A percentile compares a stretch with the other conserved stretches of the same genome.
Conservation (phyloP, 2,797 vertebrate genomes). For the Tragelaphus eurycerus region DNA sequence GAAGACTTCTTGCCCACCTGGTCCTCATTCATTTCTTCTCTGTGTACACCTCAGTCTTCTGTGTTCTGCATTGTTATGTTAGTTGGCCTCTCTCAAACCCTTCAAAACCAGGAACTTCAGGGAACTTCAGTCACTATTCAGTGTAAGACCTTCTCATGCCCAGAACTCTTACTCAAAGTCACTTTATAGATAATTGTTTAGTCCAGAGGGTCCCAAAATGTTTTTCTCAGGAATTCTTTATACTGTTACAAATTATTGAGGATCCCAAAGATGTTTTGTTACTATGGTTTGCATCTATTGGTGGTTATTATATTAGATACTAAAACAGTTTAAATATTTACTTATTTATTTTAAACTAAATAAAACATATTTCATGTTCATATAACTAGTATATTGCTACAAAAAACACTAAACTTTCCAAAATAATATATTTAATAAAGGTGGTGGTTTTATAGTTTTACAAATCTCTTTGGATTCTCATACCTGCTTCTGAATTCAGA, state of each 20-base stretch:
- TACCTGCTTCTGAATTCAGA: background rate
- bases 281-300: background rate
- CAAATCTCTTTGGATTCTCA: background rate
- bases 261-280: background rate
- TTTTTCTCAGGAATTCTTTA: background rate
- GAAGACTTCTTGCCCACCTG: background rate
- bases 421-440: background rate
- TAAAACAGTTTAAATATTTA: background rate
- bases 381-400: background rate
- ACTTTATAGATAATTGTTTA: background rate
- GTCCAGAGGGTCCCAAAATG: background rate
- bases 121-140: background rate
- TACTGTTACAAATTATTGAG: background rate
- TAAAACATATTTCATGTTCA: background rate
- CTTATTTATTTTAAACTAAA: background rate
- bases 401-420: background rate
- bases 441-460: background rate
- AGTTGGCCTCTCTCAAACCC: background rate
- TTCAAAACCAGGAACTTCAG: background rate
- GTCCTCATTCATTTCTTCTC: background rate
- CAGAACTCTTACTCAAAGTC: background rate
- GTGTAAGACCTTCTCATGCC: background rate
- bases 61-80: background rate
- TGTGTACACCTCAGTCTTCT: background rate
- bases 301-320: background rate